A percentile compares a stretch with the other conserved stretches of the same genome.
These are phyloP conservation scores for Conopomorpha cramerella DNA, from an alignment of 1,140 invertebrate genomes.

Conservation along the genomic window DNA sequence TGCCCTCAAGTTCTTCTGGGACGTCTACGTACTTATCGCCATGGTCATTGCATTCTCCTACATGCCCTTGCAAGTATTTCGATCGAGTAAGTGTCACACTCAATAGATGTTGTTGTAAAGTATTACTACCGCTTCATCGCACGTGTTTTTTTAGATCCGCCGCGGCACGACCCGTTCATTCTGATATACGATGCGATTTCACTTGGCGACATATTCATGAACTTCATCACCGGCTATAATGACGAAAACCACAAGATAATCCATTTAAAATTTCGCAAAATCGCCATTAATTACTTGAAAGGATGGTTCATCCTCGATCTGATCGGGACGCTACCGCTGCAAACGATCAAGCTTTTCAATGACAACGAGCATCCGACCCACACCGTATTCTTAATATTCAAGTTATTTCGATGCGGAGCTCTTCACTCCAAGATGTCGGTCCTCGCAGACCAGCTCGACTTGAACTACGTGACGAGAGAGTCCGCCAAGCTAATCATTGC, in stretches of 20 bases:
- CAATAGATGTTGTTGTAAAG: not conserved
- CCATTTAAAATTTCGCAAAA: constrained; percentile 9
- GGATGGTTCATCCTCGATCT: constrained; percentile 12
- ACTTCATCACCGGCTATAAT: constrained; percentile 18
- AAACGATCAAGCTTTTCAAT: constrained; percentile 9
- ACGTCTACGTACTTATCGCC: constrained; percentile 8
- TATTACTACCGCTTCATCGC: too few relatives aligned
- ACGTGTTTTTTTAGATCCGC: constrained; percentile 12
- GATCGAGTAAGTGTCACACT: constrained; percentile 9
- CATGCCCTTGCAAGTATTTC: constrained; percentile 20
- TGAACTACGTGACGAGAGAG: not conserved
- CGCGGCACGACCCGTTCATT: constrained; percentile 13
- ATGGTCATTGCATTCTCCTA: constrained; percentile 10
- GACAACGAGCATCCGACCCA: constrained; percentile 13
- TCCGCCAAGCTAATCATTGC: not conserved
- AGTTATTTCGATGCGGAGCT: constrained; percentile 11
- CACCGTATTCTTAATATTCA: constrained; percentile 15
- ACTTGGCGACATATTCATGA: constrained; percentile 10
- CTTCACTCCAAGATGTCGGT: not conserved
- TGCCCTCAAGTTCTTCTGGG: constrained; percentile 19
- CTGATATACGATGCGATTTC: constrained; percentile 13
- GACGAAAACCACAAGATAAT: constrained; percentile 14
- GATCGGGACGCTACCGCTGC: constrained; percentile 16
- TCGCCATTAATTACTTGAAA: constrained; percentile 12
- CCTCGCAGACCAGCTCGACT: not conserved